Evolutionary conservation across 2,888 invertebrate genomes (phyloP).

Genomic region (Periphyllus acericola): DNA sequence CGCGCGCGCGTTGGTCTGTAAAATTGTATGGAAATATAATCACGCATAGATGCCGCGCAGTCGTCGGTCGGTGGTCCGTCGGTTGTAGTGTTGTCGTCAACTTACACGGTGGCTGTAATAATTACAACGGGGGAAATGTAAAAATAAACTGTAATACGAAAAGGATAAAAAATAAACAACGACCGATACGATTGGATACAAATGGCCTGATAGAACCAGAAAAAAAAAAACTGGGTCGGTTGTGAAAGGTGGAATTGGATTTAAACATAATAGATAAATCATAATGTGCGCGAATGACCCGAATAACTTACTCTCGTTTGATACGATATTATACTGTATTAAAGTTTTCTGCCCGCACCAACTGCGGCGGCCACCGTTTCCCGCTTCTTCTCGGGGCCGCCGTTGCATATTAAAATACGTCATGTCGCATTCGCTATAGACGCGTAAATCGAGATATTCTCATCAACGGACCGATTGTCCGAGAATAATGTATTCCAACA

Average conservation of each 20-base stretch:
- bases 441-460: background rate
- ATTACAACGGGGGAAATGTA: background rate
- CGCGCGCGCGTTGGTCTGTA: no score
- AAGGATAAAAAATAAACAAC: background rate
- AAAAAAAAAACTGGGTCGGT: slow-evolving; percentile 52
- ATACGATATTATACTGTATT: background rate
- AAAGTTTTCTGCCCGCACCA: background rate
- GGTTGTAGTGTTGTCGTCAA: background rate
- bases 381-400: no score
- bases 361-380: background rate
- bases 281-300: slow-evolving; percentile 44
- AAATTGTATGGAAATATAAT: background rate
- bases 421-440: background rate
- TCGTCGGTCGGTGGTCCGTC: background rate
- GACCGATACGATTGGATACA: slow-evolving; percentile 5
- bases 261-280: slow-evolving; percentile 45
- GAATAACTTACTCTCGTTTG: slow-evolving; percentile 37
- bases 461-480: background rate
- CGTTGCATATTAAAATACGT: no score
- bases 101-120: background rate
- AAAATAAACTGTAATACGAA: no score
- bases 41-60: background rate
- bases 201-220: slow-evolving; percentile 19
- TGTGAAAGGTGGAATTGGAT: slow-evolving; percentile 58
- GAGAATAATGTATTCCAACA: background rate